Evolutionary conservation across 2,113 vertebrate species (phyloP).

Genomic region (Gopherus evgoodei): DNA sequence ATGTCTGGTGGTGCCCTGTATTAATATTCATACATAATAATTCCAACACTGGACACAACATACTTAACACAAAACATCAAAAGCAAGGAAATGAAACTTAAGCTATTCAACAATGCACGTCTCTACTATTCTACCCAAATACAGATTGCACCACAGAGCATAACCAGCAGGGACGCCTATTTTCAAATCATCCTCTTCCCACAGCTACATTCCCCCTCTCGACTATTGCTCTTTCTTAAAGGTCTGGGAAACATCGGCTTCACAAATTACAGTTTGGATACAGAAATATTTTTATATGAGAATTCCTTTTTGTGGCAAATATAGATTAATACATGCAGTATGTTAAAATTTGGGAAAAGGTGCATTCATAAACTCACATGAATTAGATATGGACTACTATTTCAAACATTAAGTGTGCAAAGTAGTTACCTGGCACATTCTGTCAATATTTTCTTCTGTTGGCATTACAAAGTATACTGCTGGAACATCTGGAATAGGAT

Average conservation of each 20-base stretch:
- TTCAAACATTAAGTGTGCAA: neutral
- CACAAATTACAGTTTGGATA: neutral
- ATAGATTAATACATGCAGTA: neutral
- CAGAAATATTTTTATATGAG: too few relatives aligned
- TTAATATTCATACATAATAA: too few relatives aligned
- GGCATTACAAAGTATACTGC: conserved; percentile 98
- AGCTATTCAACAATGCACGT: neutral
- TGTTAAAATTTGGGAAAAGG: neutral
- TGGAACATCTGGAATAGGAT: conserved; percentile 97
- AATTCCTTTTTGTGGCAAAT: neutral
- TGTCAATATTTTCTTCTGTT: conserved; percentile 97
- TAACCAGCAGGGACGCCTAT: neutral
- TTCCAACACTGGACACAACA: neutral
- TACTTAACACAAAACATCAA: neutral
- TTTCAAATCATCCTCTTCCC: neutral
- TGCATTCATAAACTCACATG: neutral
- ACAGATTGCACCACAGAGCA: neutral
- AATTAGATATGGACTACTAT: neutral
- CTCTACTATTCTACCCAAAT: neutral
- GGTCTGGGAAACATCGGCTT: neutral
- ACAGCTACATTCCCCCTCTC: neutral
- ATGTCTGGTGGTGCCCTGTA: too few relatives aligned
- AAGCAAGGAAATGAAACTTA: neutral
- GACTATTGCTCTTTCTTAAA: neutral
- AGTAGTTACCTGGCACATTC: conserved; percentile 93